These are phyloP conservation scores for Bradypodion pumilum DNA, from an alignment of 2,797 vertebrate genomes.

Conservation along the genomic window DNA sequence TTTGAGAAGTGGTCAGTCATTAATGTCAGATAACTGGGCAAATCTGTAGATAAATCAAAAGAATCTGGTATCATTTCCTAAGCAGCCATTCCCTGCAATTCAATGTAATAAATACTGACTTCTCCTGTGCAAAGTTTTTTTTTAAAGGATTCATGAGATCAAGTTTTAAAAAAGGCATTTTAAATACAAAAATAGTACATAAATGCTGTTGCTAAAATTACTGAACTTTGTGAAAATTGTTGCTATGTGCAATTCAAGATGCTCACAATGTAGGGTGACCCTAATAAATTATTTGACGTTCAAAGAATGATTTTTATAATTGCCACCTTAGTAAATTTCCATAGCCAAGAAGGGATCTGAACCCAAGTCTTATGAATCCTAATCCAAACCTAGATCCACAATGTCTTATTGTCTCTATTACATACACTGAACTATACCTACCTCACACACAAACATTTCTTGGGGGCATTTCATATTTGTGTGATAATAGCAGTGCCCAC, in stretches of 20 bases:
- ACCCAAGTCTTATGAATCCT: too few relatives aligned
- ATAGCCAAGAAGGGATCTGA: too few relatives aligned
- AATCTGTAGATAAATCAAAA: not conserved
- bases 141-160: not conserved
- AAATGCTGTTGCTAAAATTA: not conserved
- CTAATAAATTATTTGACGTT: too few relatives aligned
- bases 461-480: not conserved
- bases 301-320: too few relatives aligned
- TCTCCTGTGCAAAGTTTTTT: not conserved
- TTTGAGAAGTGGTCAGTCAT: not conserved
- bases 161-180: too few relatives aligned
- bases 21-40: not conserved
- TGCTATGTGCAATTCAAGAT: not conserved
- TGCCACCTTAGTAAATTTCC: too few relatives aligned
- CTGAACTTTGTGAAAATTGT: not conserved
- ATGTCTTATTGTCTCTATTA: not conserved
- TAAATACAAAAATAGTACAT: not conserved
- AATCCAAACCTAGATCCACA: too few relatives aligned
- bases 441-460: not conserved
- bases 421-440: not conserved
- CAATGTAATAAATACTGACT: not conserved
- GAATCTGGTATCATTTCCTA: not conserved
- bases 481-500: not conserved
- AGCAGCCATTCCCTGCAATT: not conserved
- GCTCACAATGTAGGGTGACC: too few relatives aligned